phyloP scores from a whole-genome alignment of 2,888 invertebrate species.

The Pandemis corylana region DNA sequence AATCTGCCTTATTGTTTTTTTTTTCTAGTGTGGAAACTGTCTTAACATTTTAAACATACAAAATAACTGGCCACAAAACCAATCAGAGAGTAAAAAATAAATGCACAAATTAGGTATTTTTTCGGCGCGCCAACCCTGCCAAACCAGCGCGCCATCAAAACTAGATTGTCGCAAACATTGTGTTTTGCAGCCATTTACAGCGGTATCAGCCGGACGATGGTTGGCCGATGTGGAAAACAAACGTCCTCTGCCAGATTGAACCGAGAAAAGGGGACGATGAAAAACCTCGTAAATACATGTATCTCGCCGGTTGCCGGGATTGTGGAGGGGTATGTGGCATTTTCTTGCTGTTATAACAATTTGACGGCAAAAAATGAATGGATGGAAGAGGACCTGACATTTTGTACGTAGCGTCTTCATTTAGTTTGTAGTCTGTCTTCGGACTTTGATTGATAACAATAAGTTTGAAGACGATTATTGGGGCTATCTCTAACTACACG shows the following conservation, averaged over 20 bases:
- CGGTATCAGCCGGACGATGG: conserved; percentile 20
- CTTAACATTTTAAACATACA: no score
- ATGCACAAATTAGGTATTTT: conserved; percentile 10
- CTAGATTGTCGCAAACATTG: conserved; percentile 36
- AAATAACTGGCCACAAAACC: background rate
- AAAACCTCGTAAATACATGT: conserved; percentile 42
- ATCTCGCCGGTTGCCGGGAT: conserved; percentile 20
- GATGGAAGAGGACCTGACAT: no score
- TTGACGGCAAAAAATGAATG: no score
- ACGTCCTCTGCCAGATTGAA: conserved; percentile 35
- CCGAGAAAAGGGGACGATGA: conserved; percentile 33
- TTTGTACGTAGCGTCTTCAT: no score
- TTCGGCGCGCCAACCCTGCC: conserved; percentile 9
- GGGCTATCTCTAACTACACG: no score
- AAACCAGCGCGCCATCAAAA: conserved; percentile 31
- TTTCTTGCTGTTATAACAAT: background rate
- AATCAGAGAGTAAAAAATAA: background rate
- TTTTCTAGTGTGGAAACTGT: no score
- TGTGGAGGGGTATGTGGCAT: conserved; percentile 15
- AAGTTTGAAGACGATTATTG: no score
- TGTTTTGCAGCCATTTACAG: conserved; percentile 35
- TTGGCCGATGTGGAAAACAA: conserved; percentile 10
- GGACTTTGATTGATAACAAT: no score
- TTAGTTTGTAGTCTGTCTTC: no score
- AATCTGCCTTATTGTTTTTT: no score